Evolutionary conservation across 1,140 invertebrate species (phyloP).

Genomic region (Rhopalosiphum maidis): DNA sequence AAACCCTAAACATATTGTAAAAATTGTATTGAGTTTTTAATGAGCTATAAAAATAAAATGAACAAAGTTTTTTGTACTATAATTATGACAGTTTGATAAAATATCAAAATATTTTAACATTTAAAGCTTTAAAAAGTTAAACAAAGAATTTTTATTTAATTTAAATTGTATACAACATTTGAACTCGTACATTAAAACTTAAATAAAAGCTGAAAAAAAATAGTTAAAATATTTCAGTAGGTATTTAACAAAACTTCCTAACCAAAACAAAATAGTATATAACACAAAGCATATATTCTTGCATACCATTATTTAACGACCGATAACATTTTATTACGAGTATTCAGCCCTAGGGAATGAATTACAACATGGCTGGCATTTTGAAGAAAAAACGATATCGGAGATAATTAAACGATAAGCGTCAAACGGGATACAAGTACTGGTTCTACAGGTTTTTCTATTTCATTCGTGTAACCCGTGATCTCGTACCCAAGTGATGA

Average conservation of each 20-base stretch:
- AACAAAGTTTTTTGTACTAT: neutral
- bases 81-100: neutral
- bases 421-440: constrained; percentile 50
- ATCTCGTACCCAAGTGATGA: neutral
- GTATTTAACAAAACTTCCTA: neutral
- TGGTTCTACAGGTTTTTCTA: constrained; percentile 48
- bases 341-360: constrained; percentile 31
- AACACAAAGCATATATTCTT: neutral
- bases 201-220: neutral
- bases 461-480: constrained; percentile 14
- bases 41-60: neutral
- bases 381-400: constrained; percentile 44
- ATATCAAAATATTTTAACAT: neutral
- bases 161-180: neutral
- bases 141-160: neutral
- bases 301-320: constrained; percentile 26
- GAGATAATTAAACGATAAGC: constrained; percentile 57
- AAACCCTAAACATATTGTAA: neutral
- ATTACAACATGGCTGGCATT: constrained; percentile 14
- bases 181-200: neutral
- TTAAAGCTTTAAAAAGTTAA: neutral
- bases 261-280: neutral
- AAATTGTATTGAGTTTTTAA: neutral
- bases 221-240: constrained; percentile 12
- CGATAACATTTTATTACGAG: constrained; percentile 51